Evolutionary conservation across 1,140 invertebrate species (phyloP), one percentile per base, ranked within the genome.

Genomic region (Coelopa frigida): DNA sequence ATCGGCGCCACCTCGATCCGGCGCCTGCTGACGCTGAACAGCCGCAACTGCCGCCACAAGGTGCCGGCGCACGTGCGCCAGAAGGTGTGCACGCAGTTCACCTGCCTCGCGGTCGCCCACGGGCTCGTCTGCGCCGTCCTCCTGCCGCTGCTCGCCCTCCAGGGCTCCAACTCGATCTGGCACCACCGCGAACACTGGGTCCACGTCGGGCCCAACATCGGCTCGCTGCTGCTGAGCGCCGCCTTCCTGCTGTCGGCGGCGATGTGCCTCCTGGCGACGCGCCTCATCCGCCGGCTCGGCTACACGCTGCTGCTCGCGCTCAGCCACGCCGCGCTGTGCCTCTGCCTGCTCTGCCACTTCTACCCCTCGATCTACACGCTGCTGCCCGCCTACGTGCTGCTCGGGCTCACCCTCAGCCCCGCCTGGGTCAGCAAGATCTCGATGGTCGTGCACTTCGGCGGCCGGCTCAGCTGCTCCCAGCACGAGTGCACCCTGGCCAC

Each of bases 1-100:
- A 80, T 79, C 17, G 79, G 79, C 0, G 77, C 79, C 3, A 81
- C 77, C 1, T 82, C 80, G 5, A 81, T 83, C 1, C 64, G 78
- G 8, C 72, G 78, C 0, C 56, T 83, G 11, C 76, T 83, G 31
- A 76, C 78, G 1, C 70, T 81, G 4, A 68, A 68, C n/a, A 80
- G 78, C 5, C 64, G 78, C 15, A 62, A 70, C 18, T 67, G 73
- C 23, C 72, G 74, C 5, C 55, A 71, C 35, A 72, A 72, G 38
- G 68, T 72, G 31, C 70, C 73, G 4, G 57, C 73, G 18, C 74
- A 76, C 35, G 73, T 76, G 31, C 75, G 74, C 12, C 73, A 72
- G 41, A 73, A 71, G 14, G 75, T 74, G 10, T 57, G 70, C 18
- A 69, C 72, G 0, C 79, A 81, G 48, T 76, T 80, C 49, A 72